phyloP scores from a whole-genome alignment of 2,888 invertebrate species.

The Trissolcus japonicus region DNA sequence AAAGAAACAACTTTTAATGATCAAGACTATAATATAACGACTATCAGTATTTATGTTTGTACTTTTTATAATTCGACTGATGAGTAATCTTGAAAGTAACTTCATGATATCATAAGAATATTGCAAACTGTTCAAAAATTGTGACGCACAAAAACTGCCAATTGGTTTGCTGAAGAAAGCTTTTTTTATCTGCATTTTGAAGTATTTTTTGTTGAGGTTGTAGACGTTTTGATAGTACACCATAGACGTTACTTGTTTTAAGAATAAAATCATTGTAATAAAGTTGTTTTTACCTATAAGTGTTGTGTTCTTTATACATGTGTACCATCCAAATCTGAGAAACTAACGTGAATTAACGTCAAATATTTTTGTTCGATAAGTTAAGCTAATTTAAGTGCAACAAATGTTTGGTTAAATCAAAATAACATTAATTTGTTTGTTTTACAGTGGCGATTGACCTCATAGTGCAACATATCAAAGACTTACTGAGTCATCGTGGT shows the following conservation, averaged over 20 bases:
- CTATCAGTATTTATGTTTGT: conserved; percentile 26
- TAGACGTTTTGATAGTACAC: no score
- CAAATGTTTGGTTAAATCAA: not conserved
- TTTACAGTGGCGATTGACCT: conserved; percentile 95
- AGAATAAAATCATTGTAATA: conserved; percentile 22
- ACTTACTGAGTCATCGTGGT: conserved; percentile 84
- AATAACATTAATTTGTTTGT: conserved; percentile 63
- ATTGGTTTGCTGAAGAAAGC: no score
- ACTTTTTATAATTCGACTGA: conserved; percentile 4
- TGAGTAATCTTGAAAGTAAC: not conserved
- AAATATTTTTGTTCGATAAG: not conserved
- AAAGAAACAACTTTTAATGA: no score
- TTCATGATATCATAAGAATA: no score
- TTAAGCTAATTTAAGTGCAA: no score
- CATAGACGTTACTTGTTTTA: conserved; percentile 19
- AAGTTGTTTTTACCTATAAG: conserved; percentile 27
- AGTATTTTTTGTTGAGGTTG: no score
- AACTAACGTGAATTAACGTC: conserved; percentile 24
- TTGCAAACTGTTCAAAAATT: no score
- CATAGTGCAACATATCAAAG: conserved; percentile 97
- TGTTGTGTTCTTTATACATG: conserved; percentile 3
- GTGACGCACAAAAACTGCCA: no score
- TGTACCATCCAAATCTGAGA: conserved; percentile 29
- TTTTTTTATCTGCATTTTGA: no score
- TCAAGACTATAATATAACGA: no score